phyloP scores from a whole-genome alignment of 2,888 invertebrate species.

The Reticulitermes lucifugus region DNA sequence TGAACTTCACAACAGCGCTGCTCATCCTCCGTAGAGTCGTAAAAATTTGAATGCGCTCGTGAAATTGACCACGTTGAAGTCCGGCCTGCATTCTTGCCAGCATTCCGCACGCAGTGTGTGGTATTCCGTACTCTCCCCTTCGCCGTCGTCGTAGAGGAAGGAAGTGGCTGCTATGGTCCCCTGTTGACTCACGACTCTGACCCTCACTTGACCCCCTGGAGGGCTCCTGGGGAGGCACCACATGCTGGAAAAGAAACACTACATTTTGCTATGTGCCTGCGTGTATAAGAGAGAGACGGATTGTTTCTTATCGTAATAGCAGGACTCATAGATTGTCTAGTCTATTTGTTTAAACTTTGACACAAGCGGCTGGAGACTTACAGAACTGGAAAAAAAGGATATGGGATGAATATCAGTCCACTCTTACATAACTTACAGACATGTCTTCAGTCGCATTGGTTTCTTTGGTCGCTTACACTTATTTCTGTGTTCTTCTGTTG shows the following conservation, averaged over 20 bases:
- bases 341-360: constrained; percentile 55
- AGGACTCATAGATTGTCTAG: constrained; percentile 40
- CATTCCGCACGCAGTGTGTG: constrained; percentile 47
- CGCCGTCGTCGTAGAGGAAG: constrained; percentile 38
- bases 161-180: constrained; percentile 40
- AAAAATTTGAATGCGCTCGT: constrained; percentile 16
- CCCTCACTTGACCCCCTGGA: constrained; percentile 37
- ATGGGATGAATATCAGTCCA: constrained; percentile 21
- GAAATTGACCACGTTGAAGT: not conserved
- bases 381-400: constrained; percentile 6
- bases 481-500: no score
- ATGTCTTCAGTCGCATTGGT: not conserved
- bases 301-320: not conserved
- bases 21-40: not conserved
- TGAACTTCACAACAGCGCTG: no score
- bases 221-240: constrained; percentile 32
- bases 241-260: constrained; percentile 37
- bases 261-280: constrained; percentile 27
- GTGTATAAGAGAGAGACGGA: constrained; percentile 15
- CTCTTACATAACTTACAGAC: constrained; percentile 28
- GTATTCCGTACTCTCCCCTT: not conserved
- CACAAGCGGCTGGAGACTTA: constrained; percentile 48
- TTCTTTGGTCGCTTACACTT: not conserved
- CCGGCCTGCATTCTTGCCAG: not conserved
- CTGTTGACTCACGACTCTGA: constrained; percentile 48